Evolutionary conservation across 2,113 vertebrate species (phyloP), one percentile per base, ranked within the genome.

Genomic region (Brachyistius frenatus): DNA sequence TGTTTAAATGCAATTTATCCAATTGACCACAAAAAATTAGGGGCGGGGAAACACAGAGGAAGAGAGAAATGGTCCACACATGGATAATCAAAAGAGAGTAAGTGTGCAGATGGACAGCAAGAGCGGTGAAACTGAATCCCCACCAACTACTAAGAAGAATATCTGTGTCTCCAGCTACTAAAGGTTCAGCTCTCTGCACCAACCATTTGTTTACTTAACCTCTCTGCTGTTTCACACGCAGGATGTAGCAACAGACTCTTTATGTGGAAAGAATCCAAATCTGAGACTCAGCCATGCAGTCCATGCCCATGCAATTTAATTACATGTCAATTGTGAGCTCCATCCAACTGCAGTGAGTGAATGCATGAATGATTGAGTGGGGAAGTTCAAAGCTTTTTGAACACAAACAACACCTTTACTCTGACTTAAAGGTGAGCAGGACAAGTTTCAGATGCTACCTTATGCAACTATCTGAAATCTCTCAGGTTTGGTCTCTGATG

Each of bases 391-490:
- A 58, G 58, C 47, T 56, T 61, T 63, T 83, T 32, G 31, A 55
- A 55, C 33, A 66, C 66, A 79, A 80, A 72, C 44, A 78, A 68
- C n/a, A 72, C 35, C 7, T 73, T 61, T 52, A 4, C 11, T 73
- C 41, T 77, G 33, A 76, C 57, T 84, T 41, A 57, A 58, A 85
- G 71, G 71, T 69, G 75, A 78, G 64, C 13, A 60, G 39, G 49
- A 30, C 10, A 60, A n/a, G n/a, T 75, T 66, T 74, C 50, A 11
- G 30, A 50, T 81, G 58, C 66, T 31, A 57, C 39, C 77, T 81
- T 68, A 78, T 80, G 89, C 84, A 88, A 79, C 23, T 46, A 83
- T 80, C 37, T 80, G 81, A 83, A 86, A 85, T 71, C 66, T 72
- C 66, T 82, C 72, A 69, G 54, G 58, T 81, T 63, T 56, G 35